Percentiles rank a stretch among this genome's conserved stretches.
These are phyloP conservation scores for Deilephila elpenor DNA, from an alignment of 2,888 invertebrate genomes.

Conservation along the genomic window DNA sequence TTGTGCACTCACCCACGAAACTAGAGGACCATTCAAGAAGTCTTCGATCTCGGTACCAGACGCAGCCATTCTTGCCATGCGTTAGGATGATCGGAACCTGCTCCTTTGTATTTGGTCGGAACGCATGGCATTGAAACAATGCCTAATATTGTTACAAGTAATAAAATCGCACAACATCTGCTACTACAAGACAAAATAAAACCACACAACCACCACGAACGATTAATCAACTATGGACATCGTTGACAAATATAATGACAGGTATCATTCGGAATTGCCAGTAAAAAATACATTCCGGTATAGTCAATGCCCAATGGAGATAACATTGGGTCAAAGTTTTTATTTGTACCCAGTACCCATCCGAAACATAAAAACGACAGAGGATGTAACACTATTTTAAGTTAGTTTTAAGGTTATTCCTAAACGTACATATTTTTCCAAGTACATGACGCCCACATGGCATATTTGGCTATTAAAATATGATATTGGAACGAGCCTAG, in stretches of 20 bases:
- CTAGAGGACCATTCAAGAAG: constrained; percentile 92
- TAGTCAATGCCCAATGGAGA: too few relatives aligned
- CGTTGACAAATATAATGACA: constrained; percentile 13
- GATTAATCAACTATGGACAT: constrained; percentile 18
- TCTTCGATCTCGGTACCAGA: constrained; percentile 91
- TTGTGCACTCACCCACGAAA: constrained; percentile 92
- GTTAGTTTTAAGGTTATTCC: too few relatives aligned
- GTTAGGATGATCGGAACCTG: constrained; percentile 71
- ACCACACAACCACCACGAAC: constrained; percentile 19
- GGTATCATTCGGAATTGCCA: not conserved
- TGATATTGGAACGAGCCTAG: too few relatives aligned
- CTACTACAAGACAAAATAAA: constrained; percentile 25
- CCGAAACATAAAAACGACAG: too few relatives aligned
- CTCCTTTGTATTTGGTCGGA: constrained; percentile 60
- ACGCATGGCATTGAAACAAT: constrained; percentile 70
- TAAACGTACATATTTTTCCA: too few relatives aligned
- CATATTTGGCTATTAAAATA: too few relatives aligned
- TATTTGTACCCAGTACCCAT: too few relatives aligned
- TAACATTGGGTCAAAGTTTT: too few relatives aligned
- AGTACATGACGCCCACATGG: too few relatives aligned
- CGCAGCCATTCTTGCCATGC: constrained; percentile 82
- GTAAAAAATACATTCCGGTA: not conserved
- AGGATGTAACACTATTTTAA: too few relatives aligned
- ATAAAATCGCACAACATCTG: constrained; percentile 30
- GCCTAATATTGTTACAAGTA: constrained; percentile 46